Conservation (phyloP, 2,797 vertebrate genomes). For the Acrocephalus scirpaceus region DNA sequence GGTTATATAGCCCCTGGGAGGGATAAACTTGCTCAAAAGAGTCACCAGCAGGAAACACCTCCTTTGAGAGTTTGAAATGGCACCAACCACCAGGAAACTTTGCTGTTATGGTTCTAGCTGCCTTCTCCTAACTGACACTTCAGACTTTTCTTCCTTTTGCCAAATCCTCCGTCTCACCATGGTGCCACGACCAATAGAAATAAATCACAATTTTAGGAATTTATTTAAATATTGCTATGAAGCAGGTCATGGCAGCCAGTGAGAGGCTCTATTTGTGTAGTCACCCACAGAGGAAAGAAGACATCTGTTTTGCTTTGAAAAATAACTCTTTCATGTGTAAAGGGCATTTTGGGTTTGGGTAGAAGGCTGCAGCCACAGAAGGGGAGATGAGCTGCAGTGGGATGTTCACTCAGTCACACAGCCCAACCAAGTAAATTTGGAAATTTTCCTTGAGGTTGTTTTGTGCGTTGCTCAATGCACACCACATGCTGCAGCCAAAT, state of each 20-base stretch:
- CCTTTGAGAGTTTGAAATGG: background rate
- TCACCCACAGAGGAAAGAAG: background rate
- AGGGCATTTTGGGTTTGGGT: background rate
- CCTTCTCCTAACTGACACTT: background rate
- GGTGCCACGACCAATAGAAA: background rate
- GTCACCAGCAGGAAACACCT: background rate
- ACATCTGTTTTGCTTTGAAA: slow-evolving; percentile 10
- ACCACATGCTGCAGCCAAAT: background rate
- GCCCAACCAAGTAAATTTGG: background rate
- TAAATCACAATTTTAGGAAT: background rate
- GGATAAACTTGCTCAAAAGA: background rate
- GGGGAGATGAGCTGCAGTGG: background rate
- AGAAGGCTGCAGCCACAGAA: background rate
- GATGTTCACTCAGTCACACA: rapidly evolving
- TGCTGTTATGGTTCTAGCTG: background rate
- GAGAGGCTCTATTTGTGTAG: background rate
- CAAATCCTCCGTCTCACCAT: background rate
- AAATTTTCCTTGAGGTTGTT: background rate
- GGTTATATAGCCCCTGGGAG: background rate
- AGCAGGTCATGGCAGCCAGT: background rate
- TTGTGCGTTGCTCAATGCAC: background rate
- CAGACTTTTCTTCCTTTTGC: background rate
- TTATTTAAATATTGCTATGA: slow-evolving; percentile 39
- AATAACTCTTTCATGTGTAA: background rate
- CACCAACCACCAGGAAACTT: background rate